Percentiles rank a stretch among this genome's conserved stretches.
Evolutionary conservation across 92 coral and sea anemone species (phyloP).

Genomic region (Parazoanthus darwini): DNA sequence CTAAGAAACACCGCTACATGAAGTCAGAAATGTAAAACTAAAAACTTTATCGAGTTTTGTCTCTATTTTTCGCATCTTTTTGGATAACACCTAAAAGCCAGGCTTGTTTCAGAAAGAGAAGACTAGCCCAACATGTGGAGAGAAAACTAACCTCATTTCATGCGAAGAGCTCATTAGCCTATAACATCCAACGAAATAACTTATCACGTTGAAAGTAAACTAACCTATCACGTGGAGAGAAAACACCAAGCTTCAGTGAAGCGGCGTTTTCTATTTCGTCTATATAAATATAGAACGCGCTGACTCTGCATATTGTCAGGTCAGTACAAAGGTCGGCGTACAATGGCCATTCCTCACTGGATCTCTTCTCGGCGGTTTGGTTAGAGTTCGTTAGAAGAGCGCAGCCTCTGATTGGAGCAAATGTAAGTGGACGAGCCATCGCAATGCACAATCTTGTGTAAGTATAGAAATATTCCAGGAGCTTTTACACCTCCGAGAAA

Average conservation of each 20-base stretch:
- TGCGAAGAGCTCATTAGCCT: not conserved
- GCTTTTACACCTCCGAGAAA: not conserved
- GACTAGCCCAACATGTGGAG: too few species aligned
- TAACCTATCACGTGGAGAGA: conserved; percentile 30
- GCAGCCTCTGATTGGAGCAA: conserved; percentile 1
- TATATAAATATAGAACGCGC: conserved; percentile 3
- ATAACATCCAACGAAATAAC: not conserved
- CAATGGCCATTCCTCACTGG: conserved; percentile 22
- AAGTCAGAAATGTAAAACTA: too few species aligned
- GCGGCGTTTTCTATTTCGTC: conserved; percentile 36
- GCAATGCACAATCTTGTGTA: not conserved
- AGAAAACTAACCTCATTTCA: not conserved
- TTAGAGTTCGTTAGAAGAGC: conserved; percentile 28
- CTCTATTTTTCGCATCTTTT: too few species aligned
- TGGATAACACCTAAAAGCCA: too few species aligned
- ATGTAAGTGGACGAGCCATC: conserved; percentile 17
- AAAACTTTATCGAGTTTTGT: too few species aligned
- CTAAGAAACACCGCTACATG: too few species aligned
- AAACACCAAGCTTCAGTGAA: conserved; percentile 32
- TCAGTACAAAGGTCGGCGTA: conserved; percentile 25
- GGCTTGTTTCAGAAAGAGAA: too few species aligned
- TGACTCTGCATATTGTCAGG: not conserved
- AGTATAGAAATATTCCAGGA: not conserved
- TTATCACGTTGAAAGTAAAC: not conserved
- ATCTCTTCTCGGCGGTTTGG: conserved; percentile 33